These are phyloP conservation scores for Acheta domesticus DNA, from an alignment of 2,888 invertebrate genomes.

Conservation along the genomic window DNA sequence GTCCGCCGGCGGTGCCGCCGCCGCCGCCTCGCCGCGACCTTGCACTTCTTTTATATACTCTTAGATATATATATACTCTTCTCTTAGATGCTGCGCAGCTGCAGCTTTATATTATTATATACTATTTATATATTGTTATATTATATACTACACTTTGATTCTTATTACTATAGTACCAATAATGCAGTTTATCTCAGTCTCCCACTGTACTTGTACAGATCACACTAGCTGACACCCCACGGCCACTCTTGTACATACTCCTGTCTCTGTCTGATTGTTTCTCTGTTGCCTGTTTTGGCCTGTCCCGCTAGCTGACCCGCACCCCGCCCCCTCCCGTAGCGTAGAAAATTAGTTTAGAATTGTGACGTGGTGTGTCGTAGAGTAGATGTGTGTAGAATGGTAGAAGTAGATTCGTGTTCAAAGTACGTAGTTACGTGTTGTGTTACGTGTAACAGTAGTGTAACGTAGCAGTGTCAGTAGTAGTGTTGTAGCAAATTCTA, in stretches of 20 bases:
- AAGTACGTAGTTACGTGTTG: background rate
- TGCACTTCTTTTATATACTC: background rate
- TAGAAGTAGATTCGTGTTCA: too few relatives aligned
- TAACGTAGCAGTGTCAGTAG: background rate
- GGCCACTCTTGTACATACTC: slow-evolving; percentile 18
- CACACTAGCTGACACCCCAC: slow-evolving; percentile 7
- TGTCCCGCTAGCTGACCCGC: background rate
- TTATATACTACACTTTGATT: slow-evolving; percentile 6
- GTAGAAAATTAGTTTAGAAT: background rate
- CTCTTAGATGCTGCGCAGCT: slow-evolving; percentile 21
- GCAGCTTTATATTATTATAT: background rate
- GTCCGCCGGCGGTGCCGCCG: slow-evolving; percentile 37
- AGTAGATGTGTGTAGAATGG: background rate
- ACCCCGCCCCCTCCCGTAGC: background rate
- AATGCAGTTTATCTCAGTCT: slow-evolving; percentile 1
- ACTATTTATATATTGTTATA: background rate
- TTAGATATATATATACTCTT: background rate
- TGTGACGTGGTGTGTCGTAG: slow-evolving; percentile 6
- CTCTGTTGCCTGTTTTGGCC: background rate
- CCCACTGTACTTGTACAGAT: slow-evolving; percentile 12
- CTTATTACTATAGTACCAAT: slow-evolving; percentile 1
- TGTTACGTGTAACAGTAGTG: background rate
- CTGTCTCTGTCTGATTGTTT: background rate
- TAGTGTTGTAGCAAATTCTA: background rate
- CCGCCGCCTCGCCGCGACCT: background rate